Conservation (phyloP, 2,797 vertebrate genomes). For the Pipistrellus pygmaeus region DNA sequence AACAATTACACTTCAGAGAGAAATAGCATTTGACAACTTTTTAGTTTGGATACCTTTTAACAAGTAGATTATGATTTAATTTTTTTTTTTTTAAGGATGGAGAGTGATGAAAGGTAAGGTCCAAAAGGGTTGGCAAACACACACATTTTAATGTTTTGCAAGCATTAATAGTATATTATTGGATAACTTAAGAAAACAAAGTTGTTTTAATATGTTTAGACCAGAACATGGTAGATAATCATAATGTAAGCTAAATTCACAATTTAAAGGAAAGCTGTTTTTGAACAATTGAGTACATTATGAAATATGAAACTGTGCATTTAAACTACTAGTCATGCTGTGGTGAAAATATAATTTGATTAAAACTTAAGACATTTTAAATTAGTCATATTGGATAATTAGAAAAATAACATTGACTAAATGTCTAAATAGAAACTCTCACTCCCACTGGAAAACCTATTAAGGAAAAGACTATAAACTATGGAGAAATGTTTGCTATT, state of each 20-base stretch:
- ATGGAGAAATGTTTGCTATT: slow-evolving; percentile 59
- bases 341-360: slow-evolving; percentile 62
- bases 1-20: background rate
- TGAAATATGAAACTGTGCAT: slow-evolving; percentile 43
- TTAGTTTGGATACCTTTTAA: background rate
- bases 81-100: background rate
- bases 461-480: slow-evolving; percentile 67
- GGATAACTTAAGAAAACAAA: background rate
- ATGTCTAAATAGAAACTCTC: slow-evolving; percentile 57
- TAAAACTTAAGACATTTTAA: slow-evolving; percentile 73
- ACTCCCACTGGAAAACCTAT: slow-evolving; percentile 66
- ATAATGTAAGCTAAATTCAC: background rate
- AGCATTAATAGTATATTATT: background rate
- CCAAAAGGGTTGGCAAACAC: background rate
- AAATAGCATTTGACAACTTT: background rate
- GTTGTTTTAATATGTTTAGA: background rate
- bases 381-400: slow-evolving; percentile 69
- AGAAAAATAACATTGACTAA: slow-evolving; percentile 66
- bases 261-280: background rate
- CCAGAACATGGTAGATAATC: background rate
- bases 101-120: background rate
- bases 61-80: background rate
- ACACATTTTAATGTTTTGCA: background rate
- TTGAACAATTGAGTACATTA: background rate
- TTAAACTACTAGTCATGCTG: slow-evolving; percentile 52